These are phyloP conservation scores for Pseudoips prasinana DNA, from an alignment of 2,888 invertebrate genomes.

Conservation along the genomic window DNA sequence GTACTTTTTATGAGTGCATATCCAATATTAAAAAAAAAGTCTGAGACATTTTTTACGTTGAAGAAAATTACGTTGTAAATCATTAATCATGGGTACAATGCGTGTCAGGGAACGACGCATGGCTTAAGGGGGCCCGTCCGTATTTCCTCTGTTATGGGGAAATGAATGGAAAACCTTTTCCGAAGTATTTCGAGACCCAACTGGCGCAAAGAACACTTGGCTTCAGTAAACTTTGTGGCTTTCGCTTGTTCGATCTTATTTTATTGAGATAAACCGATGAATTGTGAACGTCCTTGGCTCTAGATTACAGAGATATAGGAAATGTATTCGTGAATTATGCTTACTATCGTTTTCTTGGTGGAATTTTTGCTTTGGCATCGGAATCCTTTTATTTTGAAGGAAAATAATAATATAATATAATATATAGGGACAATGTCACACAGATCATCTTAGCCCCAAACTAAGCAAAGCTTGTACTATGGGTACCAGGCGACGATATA, in stretches of 20 bases:
- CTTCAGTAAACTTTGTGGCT: slow-evolving; percentile 31
- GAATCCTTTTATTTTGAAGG: too few relatives aligned
- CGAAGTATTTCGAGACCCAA: slow-evolving; percentile 3
- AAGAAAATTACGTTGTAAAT: slow-evolving; percentile 70
- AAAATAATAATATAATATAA: too few relatives aligned
- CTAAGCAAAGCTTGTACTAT: too few relatives aligned
- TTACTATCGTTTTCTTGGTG: too few relatives aligned
- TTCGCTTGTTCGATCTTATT: slow-evolving; percentile 26
- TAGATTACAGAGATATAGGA: slow-evolving; percentile 7
- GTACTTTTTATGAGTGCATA: slow-evolving; percentile 33
- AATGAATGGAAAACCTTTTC: slow-evolving; percentile 67
- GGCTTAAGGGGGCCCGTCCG: slow-evolving; percentile 60
- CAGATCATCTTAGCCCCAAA: too few relatives aligned
- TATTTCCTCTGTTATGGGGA: slow-evolving; percentile 70
- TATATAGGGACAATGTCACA: too few relatives aligned
- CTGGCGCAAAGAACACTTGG: slow-evolving; percentile 25
- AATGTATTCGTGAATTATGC: slow-evolving; percentile 11
- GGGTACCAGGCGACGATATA: too few relatives aligned
- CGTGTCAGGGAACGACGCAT: slow-evolving; percentile 68
- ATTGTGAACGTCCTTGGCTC: slow-evolving; percentile 14
- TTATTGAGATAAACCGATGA: slow-evolving; percentile 28
- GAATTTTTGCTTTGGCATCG: too few relatives aligned
- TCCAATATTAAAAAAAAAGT: slow-evolving; percentile 33
- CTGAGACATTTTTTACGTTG: slow-evolving; percentile 51
- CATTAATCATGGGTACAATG: slow-evolving; percentile 78